A percentile compares a stretch with the other conserved stretches of the same genome.
Conservation (phyloP, 2,113 vertebrate genomes). For the Benitochromis conjunctus region DNA sequence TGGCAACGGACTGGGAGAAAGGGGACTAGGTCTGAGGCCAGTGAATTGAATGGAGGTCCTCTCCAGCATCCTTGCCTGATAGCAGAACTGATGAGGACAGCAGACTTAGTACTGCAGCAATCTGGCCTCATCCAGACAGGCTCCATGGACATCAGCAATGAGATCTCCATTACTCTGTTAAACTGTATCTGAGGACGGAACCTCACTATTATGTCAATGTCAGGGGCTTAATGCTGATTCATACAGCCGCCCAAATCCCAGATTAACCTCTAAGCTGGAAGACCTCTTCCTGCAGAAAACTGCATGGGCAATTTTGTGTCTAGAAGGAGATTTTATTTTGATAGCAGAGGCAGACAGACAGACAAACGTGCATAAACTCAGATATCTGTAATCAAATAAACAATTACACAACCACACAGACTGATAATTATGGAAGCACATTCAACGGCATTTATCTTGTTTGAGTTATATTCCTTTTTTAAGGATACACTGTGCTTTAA, state of each 20-base stretch:
- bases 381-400: background rate
- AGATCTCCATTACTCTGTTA: constrained; percentile 73
- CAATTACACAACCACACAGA: background rate
- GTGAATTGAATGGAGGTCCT: constrained; percentile 25
- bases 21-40: background rate
- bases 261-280: constrained; percentile 60
- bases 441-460: background rate
- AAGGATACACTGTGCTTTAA: background rate
- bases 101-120: constrained; percentile 40
- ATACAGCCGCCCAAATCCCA: constrained; percentile 68
- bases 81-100: constrained; percentile 57
- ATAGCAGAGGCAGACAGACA: background rate
- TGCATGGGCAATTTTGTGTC: constrained; percentile 21
- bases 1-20: constrained; percentile 8
- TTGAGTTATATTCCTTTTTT: background rate
- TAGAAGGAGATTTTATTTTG: constrained; percentile 33
- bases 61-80: constrained; percentile 28
- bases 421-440: background rate
- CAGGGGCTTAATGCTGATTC: constrained; percentile 71
- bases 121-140: constrained; percentile 42
- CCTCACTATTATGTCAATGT: constrained; percentile 72
- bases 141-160: constrained; percentile 64
- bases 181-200: constrained; percentile 66
- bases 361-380: background rate
- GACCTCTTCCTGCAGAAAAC: constrained; percentile 30